Conservation (phyloP, 2,888 invertebrate species). For the Diloba caeruleocephala region DNA sequence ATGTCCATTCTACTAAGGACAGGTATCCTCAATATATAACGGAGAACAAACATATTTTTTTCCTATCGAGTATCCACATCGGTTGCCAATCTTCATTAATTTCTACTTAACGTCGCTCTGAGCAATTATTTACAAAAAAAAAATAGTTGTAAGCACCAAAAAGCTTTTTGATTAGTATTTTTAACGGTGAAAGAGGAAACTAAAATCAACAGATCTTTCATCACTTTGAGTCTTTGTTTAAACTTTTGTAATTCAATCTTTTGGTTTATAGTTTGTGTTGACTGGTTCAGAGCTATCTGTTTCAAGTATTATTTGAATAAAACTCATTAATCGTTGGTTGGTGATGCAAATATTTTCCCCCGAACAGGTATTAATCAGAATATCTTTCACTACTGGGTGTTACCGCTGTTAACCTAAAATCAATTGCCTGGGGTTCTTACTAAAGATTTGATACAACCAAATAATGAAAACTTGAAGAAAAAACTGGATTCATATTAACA, state of each 20-base stretch:
- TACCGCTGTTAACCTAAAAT: too few relatives aligned
- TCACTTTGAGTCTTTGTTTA: background rate
- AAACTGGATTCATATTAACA: too few relatives aligned
- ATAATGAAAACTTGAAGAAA: too few relatives aligned
- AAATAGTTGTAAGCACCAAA: background rate
- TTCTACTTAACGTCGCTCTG: slow-evolving; percentile 1
- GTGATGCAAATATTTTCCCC: too few relatives aligned
- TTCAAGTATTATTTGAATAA: background rate
- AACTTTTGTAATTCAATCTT: slow-evolving; percentile 9
- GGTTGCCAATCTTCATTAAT: slow-evolving; percentile 9
- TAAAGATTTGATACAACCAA: too few relatives aligned
- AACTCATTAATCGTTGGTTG: background rate
- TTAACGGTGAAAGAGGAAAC: background rate
- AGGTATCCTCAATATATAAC: too few relatives aligned
- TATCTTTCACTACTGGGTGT: too few relatives aligned
- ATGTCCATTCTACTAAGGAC: too few relatives aligned
- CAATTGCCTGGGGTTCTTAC: too few relatives aligned
- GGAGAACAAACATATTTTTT: too few relatives aligned
- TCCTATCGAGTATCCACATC: slow-evolving; percentile 8
- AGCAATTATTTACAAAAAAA: slow-evolving; percentile 1
- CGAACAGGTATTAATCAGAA: too few relatives aligned
- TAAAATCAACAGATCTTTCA: slow-evolving; percentile 7
- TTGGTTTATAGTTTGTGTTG: background rate
- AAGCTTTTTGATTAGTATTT: slow-evolving; percentile 9
- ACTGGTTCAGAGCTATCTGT: background rate